Conservation (phyloP, 2,888 invertebrate species). For the Odontocolon sp. region DNA sequence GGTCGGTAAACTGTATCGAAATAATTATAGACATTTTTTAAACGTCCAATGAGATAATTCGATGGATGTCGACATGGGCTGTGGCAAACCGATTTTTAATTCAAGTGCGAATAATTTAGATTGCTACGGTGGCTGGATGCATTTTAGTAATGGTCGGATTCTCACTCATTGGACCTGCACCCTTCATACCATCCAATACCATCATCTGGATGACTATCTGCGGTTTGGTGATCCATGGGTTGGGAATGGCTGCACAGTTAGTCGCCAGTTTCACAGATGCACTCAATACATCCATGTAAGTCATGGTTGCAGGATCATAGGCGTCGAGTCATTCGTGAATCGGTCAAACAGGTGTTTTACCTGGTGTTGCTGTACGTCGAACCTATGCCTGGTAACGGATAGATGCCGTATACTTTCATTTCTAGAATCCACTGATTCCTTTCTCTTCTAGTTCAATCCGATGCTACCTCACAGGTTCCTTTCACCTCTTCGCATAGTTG, state of each 20-base stretch:
- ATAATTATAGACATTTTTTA: neutral
- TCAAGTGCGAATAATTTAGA: conserved; percentile 64
- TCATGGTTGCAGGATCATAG: conserved; percentile 63
- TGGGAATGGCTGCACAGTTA: conserved; percentile 92
- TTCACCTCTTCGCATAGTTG: no score
- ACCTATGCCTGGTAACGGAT: neutral
- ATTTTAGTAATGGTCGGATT: conserved; percentile 87
- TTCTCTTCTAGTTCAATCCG: neutral
- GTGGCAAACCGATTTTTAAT: neutral
- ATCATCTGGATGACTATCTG: conserved; percentile 86
- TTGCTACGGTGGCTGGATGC: conserved; percentile 86
- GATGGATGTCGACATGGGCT: no score
- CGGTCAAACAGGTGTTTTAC: neutral
- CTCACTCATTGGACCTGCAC: conserved; percentile 90
- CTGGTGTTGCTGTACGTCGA: neutral
- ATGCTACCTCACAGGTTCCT: no score
- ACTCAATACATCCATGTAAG: conserved; percentile 90
- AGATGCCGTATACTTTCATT: conserved; percentile 5
- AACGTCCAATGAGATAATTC: no score
- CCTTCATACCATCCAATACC: conserved; percentile 86
- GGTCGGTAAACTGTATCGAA: conserved; percentile 64
- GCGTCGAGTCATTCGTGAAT: no score
- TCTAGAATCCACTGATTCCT: neutral
- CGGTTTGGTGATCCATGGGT: conserved; percentile 89
- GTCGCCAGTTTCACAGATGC: conserved; percentile 94